Evolutionary conservation across 1,140 invertebrate species (phyloP), one percentile per base, ranked within the genome.

Genomic region (Sitophilus oryzae): DNA sequence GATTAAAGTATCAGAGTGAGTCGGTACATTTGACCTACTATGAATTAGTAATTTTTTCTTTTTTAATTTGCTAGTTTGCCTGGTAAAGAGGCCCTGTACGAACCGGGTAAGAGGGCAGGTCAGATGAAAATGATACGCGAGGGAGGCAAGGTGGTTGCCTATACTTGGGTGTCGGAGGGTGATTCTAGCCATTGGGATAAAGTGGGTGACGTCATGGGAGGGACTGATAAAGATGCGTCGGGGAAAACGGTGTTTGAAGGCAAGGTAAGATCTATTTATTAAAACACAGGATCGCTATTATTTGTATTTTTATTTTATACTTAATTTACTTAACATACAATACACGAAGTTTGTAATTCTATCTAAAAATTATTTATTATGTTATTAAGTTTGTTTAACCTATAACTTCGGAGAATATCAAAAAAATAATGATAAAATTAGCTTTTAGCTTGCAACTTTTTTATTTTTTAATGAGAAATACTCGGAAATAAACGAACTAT

Each of bases 161-260:
- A 91, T 64, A 82, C 76, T 15, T 95, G 93, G 93, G 85, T 83
- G 23, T 75, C 78, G 2, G 78, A 76, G 3, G 77, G 83, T 37
- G 66, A 76, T 16, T 77, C 82, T 35, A 63, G 66, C 50, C 65
- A 65, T 45, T 97, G 94, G 94, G 81, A 81, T 46, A 85, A 91
- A 72, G 76, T 96, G 40, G 94, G 94, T 2, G 91, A 96, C 68
- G 91, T 96, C 1, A 81, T 91, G 59, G 92, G 93, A 2, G 83
- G 85, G 2, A 78, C 82, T 18, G 84, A 83, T 15, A 77, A 84
- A 42, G 78, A 74, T 22, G 76, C 76, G 14, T 78, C 78, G 0
- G 82, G 86, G 5, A 95, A 92, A 72, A 83, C 82, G 16, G 70
- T 91, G 51, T 82, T 83, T 68, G 84, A 95, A 66, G 93, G 93